A percentile compares a stretch with the other conserved stretches of the same genome.
These are phyloP conservation scores for Hormaphis cornu DNA, from an alignment of 1,140 invertebrate genomes.

Conservation along the genomic window DNA sequence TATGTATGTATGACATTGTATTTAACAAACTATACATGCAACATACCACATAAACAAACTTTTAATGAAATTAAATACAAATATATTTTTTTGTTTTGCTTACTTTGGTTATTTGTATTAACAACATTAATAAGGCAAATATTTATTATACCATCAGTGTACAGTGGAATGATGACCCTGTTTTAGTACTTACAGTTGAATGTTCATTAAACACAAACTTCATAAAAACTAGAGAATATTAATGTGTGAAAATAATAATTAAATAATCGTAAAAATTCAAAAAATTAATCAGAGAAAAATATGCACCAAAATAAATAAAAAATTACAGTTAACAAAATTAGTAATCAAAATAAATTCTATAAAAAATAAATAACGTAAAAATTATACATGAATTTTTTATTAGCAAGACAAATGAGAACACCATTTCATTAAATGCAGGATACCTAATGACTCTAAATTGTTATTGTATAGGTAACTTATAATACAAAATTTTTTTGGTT, in stretches of 20 bases:
- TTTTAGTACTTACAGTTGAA: neutral
- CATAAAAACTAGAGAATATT: neutral
- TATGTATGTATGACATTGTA: no score
- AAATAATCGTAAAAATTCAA: no score
- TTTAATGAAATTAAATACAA: no score
- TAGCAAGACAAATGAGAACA: neutral
- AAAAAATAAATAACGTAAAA: neutral
- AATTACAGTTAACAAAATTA: neutral
- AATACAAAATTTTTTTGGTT: no score
- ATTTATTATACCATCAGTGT: neutral
- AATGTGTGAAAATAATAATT: no score
- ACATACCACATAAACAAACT: no score
- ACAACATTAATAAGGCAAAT: no score
- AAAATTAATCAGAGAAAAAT: neutral
- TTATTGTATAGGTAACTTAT: no score
- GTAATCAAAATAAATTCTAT: neutral
- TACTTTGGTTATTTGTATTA: neutral
- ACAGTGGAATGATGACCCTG: constrained; percentile 2
- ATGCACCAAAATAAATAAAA: neutral
- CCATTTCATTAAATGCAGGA: no score
- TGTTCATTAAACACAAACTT: neutral
- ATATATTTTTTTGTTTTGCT: no score
- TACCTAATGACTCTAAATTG: no score
- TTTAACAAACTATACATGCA: no score
- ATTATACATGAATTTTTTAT: neutral